These are phyloP conservation scores for Metopia argyrocephala DNA, from an alignment of 2,888 invertebrate species.

Conservation along the genomic window DNA sequence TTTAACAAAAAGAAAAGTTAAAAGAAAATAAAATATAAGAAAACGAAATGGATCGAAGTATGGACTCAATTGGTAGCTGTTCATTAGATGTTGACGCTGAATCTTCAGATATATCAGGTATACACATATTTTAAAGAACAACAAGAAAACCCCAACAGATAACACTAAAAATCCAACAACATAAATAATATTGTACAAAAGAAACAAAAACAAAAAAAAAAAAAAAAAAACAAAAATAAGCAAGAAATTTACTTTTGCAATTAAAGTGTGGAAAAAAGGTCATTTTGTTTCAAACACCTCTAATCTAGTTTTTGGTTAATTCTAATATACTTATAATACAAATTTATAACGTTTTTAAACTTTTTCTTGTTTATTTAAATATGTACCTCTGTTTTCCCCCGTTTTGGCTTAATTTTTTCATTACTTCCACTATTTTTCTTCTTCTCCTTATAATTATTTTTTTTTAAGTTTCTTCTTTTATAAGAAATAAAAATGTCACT, in stretches of 20 bases:
- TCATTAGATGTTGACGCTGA: slow-evolving; percentile 89
- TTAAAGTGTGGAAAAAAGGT: slow-evolving; percentile 9
- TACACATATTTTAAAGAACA: slow-evolving; percentile 41
- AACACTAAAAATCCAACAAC: no score
- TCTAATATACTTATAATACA: neutral
- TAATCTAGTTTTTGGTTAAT: no score
- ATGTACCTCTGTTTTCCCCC: neutral
- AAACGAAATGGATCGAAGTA: slow-evolving; percentile 84
- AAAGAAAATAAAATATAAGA: slow-evolving; percentile 10
- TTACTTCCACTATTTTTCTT: neutral
- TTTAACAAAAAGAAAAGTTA: neutral
- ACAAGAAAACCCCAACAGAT: slow-evolving; percentile 19
- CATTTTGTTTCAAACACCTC: no score
- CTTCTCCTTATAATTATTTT: neutral
- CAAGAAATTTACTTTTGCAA: slow-evolving; percentile 40
- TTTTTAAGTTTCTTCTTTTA: neutral
- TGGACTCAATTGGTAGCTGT: slow-evolving; percentile 92
- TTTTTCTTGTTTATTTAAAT: neutral
- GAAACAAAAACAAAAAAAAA: slow-evolving; percentile 12
- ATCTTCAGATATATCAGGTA: slow-evolving; percentile 87
- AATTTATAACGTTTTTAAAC: no score
- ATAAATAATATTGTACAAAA: no score
- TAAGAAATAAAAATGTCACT: neutral
- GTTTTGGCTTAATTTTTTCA: neutral
- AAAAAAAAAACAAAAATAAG: slow-evolving; percentile 26